Percentiles rank a stretch among this genome's conserved stretches.
Evolutionary conservation across 1,140 invertebrate species (phyloP).

Genomic region (Archivesica marissinica): DNA sequence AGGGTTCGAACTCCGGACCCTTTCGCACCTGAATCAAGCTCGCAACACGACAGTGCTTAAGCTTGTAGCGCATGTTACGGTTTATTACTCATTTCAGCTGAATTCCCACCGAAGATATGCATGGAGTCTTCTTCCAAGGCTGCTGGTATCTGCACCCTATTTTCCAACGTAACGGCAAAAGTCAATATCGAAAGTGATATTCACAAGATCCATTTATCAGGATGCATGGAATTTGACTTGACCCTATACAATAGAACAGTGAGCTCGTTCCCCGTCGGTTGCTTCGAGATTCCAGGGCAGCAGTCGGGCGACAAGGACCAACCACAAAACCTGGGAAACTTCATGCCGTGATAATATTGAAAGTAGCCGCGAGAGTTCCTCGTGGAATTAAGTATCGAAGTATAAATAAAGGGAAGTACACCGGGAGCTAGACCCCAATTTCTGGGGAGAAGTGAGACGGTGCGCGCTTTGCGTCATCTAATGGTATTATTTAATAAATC

Average conservation of each 20-base stretch:
- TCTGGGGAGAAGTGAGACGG: too few relatives aligned
- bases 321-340: constrained; percentile 63
- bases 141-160: constrained; percentile 59
- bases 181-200: constrained; percentile 58
- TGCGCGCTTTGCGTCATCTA: too few relatives aligned
- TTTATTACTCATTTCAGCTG: constrained; percentile 66
- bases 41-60: too few relatives aligned
- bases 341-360: constrained; percentile 60
- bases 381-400: too few relatives aligned
- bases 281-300: constrained; percentile 62
- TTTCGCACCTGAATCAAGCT: too few relatives aligned
- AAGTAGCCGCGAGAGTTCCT: too few relatives aligned
- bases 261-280: constrained; percentile 61
- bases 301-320: constrained; percentile 19
- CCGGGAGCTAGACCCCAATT: too few relatives aligned
- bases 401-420: too few relatives aligned
- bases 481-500: too few relatives aligned
- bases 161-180: constrained; percentile 61
- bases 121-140: constrained; percentile 59
- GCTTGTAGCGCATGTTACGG: too few relatives aligned
- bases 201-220: constrained; percentile 63
- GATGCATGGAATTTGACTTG: constrained; percentile 58
- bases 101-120: constrained; percentile 64
- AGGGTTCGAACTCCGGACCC: too few relatives aligned
- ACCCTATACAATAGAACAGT: constrained; percentile 62